Percentiles rank a stretch among this genome's conserved stretches.
Conservation (phyloP, 1,140 invertebrate genomes). For the Cydia fagiglandana region DNA sequence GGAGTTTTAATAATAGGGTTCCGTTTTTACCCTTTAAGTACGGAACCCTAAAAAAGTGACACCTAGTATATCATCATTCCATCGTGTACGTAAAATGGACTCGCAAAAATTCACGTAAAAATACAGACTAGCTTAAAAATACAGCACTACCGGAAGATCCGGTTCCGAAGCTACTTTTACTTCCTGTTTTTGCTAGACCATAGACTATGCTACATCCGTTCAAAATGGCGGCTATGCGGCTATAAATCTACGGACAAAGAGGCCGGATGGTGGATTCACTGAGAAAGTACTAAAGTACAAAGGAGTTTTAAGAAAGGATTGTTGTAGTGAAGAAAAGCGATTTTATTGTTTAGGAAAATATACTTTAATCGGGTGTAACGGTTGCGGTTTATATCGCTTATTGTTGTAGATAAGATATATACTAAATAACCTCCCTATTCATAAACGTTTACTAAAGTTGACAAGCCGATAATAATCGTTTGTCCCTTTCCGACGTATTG, state of each 20-base stretch:
- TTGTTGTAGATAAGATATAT: too few species aligned
- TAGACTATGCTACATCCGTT: slow-evolving; percentile 1
- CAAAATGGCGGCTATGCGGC: slow-evolving; percentile 12
- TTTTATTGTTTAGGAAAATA: neutral
- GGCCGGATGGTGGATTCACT: neutral
- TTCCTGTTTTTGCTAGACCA: slow-evolving; percentile 8
- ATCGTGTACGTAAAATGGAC: neutral
- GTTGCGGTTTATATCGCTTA: too few species aligned
- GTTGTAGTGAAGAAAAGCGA: neutral
- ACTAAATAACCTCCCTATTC: too few species aligned
- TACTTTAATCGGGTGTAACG: too few species aligned
- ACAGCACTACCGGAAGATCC: slow-evolving; percentile 1
- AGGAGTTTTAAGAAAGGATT: neutral
- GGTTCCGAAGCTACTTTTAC: neutral
- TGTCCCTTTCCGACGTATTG: too few species aligned
- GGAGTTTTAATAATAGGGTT: too few species aligned
- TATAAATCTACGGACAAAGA: slow-evolving; percentile 5
- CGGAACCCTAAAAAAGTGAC: too few species aligned
- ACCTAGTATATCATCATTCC: too few species aligned
- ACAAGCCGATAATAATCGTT: too few species aligned
- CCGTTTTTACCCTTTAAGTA: too few species aligned
- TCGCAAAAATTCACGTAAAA: neutral
- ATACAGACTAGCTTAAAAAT: too few species aligned
- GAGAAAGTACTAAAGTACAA: neutral
- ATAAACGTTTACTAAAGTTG: too few species aligned